These are phyloP conservation scores for Gambusia holbrooki DNA, from an alignment of 2,113 vertebrate species.

Conservation along the genomic window DNA sequence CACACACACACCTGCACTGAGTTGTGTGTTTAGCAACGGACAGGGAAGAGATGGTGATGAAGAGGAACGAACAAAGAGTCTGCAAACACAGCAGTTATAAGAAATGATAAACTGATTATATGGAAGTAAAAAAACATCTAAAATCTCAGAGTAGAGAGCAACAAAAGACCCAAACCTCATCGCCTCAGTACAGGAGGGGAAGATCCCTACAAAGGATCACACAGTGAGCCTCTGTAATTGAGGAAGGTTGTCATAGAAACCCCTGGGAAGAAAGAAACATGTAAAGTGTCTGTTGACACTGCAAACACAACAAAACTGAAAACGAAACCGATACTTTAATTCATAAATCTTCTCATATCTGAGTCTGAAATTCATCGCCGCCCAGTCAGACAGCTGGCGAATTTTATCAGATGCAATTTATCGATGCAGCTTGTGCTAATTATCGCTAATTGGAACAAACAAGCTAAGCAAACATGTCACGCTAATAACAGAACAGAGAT, in stretches of 20 bases:
- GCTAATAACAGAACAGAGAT: background rate
- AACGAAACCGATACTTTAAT: slow-evolving; percentile 30
- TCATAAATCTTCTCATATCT: background rate
- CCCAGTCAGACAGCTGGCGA: slow-evolving; percentile 6
- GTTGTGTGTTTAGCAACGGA: slow-evolving; percentile 14
- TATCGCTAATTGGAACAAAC: slow-evolving; percentile 4
- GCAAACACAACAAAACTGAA: slow-evolving; percentile 36
- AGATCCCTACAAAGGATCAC: slow-evolving; percentile 32
- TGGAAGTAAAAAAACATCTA: background rate
- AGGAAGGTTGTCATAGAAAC: slow-evolving; percentile 53
- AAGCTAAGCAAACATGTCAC: background rate
- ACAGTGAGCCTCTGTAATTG: slow-evolving; percentile 17
- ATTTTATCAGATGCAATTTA: background rate
- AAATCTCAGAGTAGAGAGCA: background rate
- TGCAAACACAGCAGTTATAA: background rate
- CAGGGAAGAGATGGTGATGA: background rate
- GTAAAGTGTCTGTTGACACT: slow-evolving; percentile 36
- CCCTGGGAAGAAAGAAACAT: slow-evolving; percentile 13
- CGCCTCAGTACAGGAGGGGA: background rate
- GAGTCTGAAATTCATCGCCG: background rate
- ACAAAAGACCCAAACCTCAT: background rate
- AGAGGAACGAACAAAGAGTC: slow-evolving; percentile 9
- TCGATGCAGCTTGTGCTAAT: background rate
- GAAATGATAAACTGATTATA: background rate
- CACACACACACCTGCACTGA: slow-evolving; percentile 47